These are phyloP conservation scores for Champsocephalus gunnari DNA, from an alignment of 2,797 vertebrate species.

Conservation along the genomic window DNA sequence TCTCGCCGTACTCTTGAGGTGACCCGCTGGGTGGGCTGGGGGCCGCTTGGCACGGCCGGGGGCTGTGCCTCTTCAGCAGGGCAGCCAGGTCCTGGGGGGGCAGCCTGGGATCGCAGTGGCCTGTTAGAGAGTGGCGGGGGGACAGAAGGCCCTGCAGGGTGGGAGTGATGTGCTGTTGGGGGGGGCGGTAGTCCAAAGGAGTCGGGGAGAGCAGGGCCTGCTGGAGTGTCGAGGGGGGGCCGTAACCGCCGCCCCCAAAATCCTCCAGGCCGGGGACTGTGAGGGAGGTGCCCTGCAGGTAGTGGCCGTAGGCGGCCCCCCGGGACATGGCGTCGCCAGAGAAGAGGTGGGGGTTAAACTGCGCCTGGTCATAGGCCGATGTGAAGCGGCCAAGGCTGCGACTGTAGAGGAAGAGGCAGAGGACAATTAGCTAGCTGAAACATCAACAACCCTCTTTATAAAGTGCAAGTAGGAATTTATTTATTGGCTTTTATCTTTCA, in stretches of 20 bases:
- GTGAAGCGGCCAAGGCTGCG: conserved; percentile 91
- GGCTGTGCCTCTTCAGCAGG: conserved; percentile 91
- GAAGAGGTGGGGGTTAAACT: conserved; percentile 94
- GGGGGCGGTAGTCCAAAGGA: conserved; percentile 92
- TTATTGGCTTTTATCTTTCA: conserved; percentile 8
- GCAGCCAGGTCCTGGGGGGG: conserved; percentile 92
- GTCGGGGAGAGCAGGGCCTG: conserved; percentile 97
- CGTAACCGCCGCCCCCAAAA: conserved; percentile 85
- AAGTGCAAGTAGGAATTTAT: neutral
- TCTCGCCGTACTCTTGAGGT: conserved; percentile 90
- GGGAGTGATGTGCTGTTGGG: conserved; percentile 92
- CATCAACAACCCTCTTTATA: neutral
- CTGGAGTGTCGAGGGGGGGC: conserved; percentile 92
- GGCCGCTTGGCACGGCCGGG: conserved; percentile 74
- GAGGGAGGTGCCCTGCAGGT: conserved; percentile 88
- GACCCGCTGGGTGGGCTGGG: conserved; percentile 68
- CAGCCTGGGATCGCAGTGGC: conserved; percentile 92
- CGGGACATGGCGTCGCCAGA: conserved; percentile 82
- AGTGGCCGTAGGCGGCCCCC: conserved; percentile 83
- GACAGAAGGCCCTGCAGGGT: conserved; percentile 97
- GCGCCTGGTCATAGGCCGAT: conserved; percentile 92
- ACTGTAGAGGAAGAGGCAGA: conserved; percentile 70
- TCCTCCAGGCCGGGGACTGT: conserved; percentile 93
- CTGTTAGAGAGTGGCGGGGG: conserved; percentile 95
- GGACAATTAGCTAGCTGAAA: conserved; percentile 28